Conservation (phyloP, 2,113 vertebrate species). For the Solea senegalensis region DNA sequence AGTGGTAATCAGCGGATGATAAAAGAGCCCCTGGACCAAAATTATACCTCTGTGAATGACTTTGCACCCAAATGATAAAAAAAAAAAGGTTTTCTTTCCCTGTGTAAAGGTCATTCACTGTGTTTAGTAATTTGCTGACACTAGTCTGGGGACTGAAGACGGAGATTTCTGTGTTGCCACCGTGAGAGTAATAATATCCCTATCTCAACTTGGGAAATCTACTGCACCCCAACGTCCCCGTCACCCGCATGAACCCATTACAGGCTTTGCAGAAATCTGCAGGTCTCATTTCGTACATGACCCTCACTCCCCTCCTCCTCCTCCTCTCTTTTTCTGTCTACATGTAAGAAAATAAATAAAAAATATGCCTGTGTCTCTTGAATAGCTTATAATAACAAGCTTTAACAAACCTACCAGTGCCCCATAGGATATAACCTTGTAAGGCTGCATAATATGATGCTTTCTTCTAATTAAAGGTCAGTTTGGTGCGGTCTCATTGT, state of each 20-base stretch:
- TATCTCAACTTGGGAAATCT: conserved; percentile 84
- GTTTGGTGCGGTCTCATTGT: conserved; percentile 73
- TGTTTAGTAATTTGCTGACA: conserved; percentile 83
- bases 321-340: conserved; percentile 63
- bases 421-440: conserved; percentile 73
- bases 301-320: conserved; percentile 39
- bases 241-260: conserved; percentile 80
- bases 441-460: conserved; percentile 76
- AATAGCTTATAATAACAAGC: conserved; percentile 84
- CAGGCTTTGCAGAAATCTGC: conserved; percentile 78
- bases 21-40: conserved; percentile 54
- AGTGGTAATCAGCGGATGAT: conserved; percentile 58
- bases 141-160: conserved; percentile 77
- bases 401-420: conserved; percentile 77
- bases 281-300: conserved; percentile 81
- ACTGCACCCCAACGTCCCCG: conserved; percentile 72
- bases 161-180: conserved; percentile 81
- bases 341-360: conserved; percentile 64
- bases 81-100: conserved; percentile 64
- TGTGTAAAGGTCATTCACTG: conserved; percentile 79
- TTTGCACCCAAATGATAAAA: conserved; percentile 56
- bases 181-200: conserved; percentile 82
- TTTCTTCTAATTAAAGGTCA: conserved; percentile 85
- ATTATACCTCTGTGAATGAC: conserved; percentile 62
- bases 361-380: conserved; percentile 68